These are phyloP conservation scores for Papilio xuthus DNA, from an alignment of 1,140 invertebrate genomes.

Conservation along the genomic window DNA sequence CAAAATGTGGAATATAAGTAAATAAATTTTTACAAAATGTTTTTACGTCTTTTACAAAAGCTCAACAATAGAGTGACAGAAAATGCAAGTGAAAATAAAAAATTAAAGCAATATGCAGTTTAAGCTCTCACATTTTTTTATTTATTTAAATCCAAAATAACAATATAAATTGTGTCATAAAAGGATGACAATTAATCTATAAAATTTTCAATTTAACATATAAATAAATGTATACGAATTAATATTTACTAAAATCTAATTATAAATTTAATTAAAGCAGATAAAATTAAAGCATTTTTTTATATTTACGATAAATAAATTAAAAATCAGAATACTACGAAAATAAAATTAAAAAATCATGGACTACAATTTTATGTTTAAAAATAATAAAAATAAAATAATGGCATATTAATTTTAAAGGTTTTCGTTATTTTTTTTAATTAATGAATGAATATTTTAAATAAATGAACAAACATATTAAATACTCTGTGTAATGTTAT, in stretches of 20 bases:
- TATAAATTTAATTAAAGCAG: not conserved
- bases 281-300: conserved; percentile 4
- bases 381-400: not conserved
- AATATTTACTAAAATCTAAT: not conserved
- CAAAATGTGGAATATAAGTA: not conserved
- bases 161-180: not conserved
- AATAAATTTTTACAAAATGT: not conserved
- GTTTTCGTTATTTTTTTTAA: too few species aligned
- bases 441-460: too few species aligned
- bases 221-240: not conserved
- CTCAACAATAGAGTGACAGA: not conserved
- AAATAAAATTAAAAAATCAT: not conserved
- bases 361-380: too few species aligned
- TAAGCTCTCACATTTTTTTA: not conserved
- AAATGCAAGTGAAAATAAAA: not conserved
- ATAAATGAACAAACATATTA: too few species aligned
- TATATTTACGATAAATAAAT: not conserved
- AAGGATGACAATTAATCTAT: not conserved
- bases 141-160: not conserved
- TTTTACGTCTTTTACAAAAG: not conserved
- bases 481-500: too few species aligned
- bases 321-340: not conserved
- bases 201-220: not conserved
- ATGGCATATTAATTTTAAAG: not conserved
- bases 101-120: not conserved